These are phyloP conservation scores for Lasiurus cinereus DNA, from an alignment of 2,113 vertebrate genomes.

Conservation along the genomic window DNA sequence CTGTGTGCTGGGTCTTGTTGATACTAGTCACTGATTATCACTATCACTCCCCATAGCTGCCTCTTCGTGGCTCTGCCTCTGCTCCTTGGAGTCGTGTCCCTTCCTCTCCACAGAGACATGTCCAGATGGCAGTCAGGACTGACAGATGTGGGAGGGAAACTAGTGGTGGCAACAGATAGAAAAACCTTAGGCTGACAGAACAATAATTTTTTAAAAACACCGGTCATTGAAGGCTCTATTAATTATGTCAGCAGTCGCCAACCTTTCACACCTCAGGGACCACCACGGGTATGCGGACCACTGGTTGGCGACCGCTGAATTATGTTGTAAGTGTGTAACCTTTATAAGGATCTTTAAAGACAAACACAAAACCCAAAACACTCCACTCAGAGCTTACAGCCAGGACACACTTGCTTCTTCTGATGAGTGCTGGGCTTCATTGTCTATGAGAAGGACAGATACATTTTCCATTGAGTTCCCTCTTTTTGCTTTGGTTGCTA, in stretches of 20 bases:
- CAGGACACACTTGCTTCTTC: not conserved
- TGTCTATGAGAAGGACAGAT: not conserved
- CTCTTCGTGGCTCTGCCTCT: not conserved
- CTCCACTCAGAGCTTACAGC: not conserved
- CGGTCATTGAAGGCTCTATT: not conserved
- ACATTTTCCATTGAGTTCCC: not conserved
- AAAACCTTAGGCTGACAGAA: not conserved
- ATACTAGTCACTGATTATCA: rapidly evolving
- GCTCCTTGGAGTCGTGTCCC: rapidly evolving
- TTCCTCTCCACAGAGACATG: rapidly evolving
- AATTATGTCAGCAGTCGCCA: not conserved
- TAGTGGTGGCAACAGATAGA: not conserved
- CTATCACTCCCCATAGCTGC: rapidly evolving
- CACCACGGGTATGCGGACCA: no score
- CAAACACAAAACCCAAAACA: not conserved
- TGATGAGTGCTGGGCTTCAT: not conserved
- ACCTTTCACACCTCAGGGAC: no score
- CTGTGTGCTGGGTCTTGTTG: not conserved
- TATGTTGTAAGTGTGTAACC: not conserved
- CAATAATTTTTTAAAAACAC: not conserved
- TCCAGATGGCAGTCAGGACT: no score
- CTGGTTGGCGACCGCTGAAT: no score
- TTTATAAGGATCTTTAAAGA: not conserved
- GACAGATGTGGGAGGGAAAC: not conserved
- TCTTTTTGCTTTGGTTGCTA: not conserved